These are phyloP conservation scores for Tipula vernalis DNA, from an alignment of 2,888 invertebrate genomes.

Conservation along the genomic window DNA sequence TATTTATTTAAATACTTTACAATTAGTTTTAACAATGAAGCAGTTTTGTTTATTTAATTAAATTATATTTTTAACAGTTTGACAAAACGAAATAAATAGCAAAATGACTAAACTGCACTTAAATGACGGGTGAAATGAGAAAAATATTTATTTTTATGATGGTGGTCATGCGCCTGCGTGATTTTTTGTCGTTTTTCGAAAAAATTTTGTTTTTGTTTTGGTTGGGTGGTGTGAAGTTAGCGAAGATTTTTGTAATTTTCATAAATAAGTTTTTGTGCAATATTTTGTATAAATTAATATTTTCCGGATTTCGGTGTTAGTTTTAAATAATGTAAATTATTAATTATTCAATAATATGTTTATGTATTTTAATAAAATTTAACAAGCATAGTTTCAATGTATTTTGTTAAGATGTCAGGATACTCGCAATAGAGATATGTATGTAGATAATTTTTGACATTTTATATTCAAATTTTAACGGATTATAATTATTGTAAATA, in stretches of 20 bases:
- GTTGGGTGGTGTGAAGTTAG: background rate
- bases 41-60: background rate
- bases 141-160: background rate
- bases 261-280: no score
- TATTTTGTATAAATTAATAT: no score
- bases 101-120: background rate
- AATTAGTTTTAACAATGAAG: background rate
- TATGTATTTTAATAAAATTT: no score
- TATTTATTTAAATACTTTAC: background rate
- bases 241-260: background rate
- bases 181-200: background rate
- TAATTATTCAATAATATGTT: no score
- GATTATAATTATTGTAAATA: no score
- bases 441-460: no score
- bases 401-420: background rate
- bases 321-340: no score
- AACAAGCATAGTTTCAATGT: background rate
- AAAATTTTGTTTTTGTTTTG: background rate
- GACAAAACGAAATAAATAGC: background rate
- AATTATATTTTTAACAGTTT: background rate
- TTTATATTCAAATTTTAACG: no score
- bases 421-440: background rate
- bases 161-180: background rate
- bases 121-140: background rate
- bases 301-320: no score